Conservation (phyloP, 1,140 invertebrate genomes). For the Hylyphantes graminicola region DNA sequence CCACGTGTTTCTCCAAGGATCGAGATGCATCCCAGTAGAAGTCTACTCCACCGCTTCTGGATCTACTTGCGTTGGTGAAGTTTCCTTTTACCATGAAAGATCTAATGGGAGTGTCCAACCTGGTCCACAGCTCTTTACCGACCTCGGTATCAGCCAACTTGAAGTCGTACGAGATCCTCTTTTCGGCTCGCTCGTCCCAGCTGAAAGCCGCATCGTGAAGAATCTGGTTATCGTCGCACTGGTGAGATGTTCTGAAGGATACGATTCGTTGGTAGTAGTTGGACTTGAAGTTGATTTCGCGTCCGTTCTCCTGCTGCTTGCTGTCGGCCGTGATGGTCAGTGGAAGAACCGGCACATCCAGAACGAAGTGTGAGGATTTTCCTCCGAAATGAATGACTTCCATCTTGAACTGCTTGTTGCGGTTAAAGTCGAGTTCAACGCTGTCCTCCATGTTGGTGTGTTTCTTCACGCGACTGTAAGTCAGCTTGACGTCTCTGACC, state of each 20-base stretch:
- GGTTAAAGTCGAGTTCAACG: slow-evolving; percentile 38
- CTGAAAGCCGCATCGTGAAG: slow-evolving; percentile 44
- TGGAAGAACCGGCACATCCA: slow-evolving; percentile 25
- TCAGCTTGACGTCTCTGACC: slow-evolving; percentile 24
- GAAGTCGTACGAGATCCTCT: slow-evolving; percentile 53
- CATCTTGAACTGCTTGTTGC: slow-evolving; percentile 37
- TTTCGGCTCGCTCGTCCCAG: slow-evolving; percentile 40
- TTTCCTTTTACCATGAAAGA: slow-evolving; percentile 62
- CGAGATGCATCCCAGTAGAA: slow-evolving; percentile 65
- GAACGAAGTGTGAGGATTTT: slow-evolving; percentile 36
- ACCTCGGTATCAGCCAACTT: slow-evolving; percentile 38
- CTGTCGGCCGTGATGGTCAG: slow-evolving; percentile 36
- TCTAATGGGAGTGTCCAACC: slow-evolving; percentile 63
- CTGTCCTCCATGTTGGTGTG: slow-evolving; percentile 24
- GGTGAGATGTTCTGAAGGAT: slow-evolving; percentile 30
- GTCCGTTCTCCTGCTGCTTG: slow-evolving; percentile 19
- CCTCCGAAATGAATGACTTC: slow-evolving; percentile 31
- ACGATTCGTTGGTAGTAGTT: slow-evolving; percentile 26
- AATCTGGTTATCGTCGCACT: slow-evolving; percentile 13
- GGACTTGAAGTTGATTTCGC: slow-evolving; percentile 36
- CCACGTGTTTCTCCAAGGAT: slow-evolving; percentile 62
- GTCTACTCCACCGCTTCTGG: slow-evolving; percentile 27
- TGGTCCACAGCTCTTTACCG: slow-evolving; percentile 43
- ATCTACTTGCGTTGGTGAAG: not conserved
- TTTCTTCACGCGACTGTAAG: slow-evolving; percentile 29